These are phyloP conservation scores for Plectropomus leopardus DNA, from an alignment of 2,113 vertebrate genomes.

Conservation along the genomic window DNA sequence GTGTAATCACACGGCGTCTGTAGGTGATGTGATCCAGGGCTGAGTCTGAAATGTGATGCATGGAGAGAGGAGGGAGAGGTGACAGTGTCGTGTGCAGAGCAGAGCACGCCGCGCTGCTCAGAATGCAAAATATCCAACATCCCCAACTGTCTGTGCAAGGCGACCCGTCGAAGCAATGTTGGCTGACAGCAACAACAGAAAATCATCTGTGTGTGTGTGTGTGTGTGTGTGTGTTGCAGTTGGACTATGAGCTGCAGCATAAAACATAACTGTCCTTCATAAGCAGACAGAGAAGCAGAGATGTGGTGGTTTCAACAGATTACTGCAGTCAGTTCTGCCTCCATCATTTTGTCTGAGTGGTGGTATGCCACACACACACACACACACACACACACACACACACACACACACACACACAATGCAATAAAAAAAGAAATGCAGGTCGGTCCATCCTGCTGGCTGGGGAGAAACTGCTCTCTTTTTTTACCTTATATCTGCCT, in stretches of 20 bases:
- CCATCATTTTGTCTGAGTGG: not conserved
- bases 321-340: slow-evolving; percentile 14
- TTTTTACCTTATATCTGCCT: not conserved
- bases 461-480: not conserved
- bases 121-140: not conserved
- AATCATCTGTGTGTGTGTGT: slow-evolving; percentile 7
- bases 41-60: slow-evolving; percentile 14
- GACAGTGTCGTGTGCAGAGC: slow-evolving; percentile 1
- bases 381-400: slow-evolving; percentile 7
- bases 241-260: slow-evolving; percentile 9
- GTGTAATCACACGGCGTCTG: slow-evolving; percentile 17
- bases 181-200: slow-evolving; percentile 13
- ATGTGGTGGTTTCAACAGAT: slow-evolving; percentile 40
- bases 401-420: not conserved
- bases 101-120: not conserved
- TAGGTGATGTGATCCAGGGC: slow-evolving; percentile 7
- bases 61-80: slow-evolving; percentile 7
- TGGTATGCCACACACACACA: not conserved
- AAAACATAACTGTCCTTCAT: slow-evolving; percentile 14
- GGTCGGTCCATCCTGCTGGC: slow-evolving; percentile 14
- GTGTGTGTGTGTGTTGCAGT: slow-evolving; percentile 14
- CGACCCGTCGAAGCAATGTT: slow-evolving; percentile 2
- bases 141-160: not conserved
- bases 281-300: not conserved
- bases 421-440: slow-evolving; percentile 11